phyloP scores from a whole-genome alignment of 2,113 vertebrate genomes.

The Meleagris gallopavo region DNA sequence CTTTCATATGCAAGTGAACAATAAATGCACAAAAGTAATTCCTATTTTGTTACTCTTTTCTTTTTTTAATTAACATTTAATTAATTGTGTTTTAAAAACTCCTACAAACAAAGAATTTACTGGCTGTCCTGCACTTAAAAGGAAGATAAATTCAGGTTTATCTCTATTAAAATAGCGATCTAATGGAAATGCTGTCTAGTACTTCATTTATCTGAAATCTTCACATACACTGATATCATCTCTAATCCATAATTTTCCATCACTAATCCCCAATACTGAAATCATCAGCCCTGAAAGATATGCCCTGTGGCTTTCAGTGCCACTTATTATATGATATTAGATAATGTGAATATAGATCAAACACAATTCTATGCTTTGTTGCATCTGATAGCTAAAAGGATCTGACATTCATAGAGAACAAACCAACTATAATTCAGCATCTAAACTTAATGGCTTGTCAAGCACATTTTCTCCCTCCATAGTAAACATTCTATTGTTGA shows the following conservation, averaged over 20 bases:
- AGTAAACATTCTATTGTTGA: neutral
- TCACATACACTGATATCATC: neutral
- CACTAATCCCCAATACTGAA: slow-evolving; percentile 17
- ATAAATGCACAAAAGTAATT: neutral
- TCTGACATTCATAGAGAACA: neutral
- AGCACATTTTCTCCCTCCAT: neutral
- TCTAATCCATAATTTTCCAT: slow-evolving; percentile 50
- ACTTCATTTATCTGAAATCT: slow-evolving; percentile 33
- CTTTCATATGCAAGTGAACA: neutral
- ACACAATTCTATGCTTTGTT: slow-evolving; percentile 44
- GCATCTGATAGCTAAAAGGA: slow-evolving; percentile 25
- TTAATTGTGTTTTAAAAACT: neutral
- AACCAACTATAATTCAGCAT: slow-evolving; percentile 4
- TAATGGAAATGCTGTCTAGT: neutral
- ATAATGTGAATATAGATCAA: slow-evolving; percentile 17
- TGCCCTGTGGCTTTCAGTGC: neutral
- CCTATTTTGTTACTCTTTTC: neutral
- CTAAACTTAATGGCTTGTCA: neutral
- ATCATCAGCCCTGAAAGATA: neutral
- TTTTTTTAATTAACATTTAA: neutral
- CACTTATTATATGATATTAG: slow-evolving; percentile 7
- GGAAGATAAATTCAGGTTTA: slow-evolving; percentile 1
- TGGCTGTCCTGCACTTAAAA: neutral
- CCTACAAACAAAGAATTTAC: neutral
- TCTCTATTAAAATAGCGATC: neutral